A percentile compares a stretch with the other conserved stretches of the same genome.
These are phyloP conservation scores for Castor canadensis DNA, from an alignment of 2,113 vertebrate genomes.

Conservation along the genomic window DNA sequence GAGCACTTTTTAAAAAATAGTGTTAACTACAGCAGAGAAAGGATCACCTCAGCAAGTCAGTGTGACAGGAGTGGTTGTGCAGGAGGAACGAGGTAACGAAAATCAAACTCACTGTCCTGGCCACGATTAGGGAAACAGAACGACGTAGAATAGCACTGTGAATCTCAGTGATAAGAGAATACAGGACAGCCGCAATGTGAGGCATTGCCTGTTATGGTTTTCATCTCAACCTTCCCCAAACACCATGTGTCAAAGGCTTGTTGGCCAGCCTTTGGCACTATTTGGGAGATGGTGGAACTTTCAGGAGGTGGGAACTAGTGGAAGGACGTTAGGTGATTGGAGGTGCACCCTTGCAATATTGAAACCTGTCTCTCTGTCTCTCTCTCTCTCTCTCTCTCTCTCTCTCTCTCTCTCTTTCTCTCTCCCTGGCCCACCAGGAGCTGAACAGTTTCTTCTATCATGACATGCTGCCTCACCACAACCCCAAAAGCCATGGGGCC, in stretches of 20 bases:
- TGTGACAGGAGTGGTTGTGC: neutral
- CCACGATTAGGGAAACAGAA: neutral
- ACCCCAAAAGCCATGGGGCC: neutral
- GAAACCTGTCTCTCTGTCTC: neutral
- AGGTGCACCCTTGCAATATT: neutral
- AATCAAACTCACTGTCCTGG: neutral
- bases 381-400: too few species aligned
- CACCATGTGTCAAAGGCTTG: neutral
- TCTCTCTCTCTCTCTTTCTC: neutral
- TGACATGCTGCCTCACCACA: neutral
- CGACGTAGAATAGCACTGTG: fast-evolving
- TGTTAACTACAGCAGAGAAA: neutral
- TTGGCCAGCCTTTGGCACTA: fast-evolving
- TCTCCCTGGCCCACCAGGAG: neutral
- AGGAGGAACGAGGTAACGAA: neutral
- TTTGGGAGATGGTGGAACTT: too few species aligned
- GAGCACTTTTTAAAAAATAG: neutral
- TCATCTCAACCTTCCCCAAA: neutral
- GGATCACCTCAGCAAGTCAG: neutral
- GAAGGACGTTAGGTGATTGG: neutral
- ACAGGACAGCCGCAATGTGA: fast-evolving
- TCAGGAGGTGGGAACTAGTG: neutral
- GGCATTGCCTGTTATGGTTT: neutral
- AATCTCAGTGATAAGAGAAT: neutral
- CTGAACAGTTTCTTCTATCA: neutral